These are phyloP conservation scores for Drosophila bunnanda DNA, from an alignment of 2,888 invertebrate genomes.

Conservation along the genomic window DNA sequence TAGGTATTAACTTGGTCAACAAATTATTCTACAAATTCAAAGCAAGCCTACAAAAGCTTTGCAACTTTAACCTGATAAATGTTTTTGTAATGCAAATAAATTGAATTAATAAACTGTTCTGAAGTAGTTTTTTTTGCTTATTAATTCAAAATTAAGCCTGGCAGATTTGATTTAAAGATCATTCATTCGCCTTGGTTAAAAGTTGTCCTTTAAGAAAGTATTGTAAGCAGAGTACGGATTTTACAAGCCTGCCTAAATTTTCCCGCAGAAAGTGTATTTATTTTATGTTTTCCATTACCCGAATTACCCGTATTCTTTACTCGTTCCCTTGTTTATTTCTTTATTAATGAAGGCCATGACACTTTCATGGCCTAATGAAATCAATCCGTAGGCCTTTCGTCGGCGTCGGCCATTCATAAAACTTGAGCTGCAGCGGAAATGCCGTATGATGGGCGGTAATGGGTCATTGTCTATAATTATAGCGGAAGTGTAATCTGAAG, in stretches of 20 bases:
- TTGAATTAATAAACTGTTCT: neutral
- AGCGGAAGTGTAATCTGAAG: constrained; percentile 24
- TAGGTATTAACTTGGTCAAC: too few relatives aligned
- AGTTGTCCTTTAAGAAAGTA: neutral
- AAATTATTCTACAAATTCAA: neutral
- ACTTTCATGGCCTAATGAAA: constrained; percentile 59
- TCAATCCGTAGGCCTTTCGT: constrained; percentile 35
- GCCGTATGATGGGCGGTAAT: constrained; percentile 38
- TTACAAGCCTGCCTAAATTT: neutral
- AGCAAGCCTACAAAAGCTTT: neutral
- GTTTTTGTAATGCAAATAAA: neutral
- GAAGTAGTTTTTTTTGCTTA: neutral
- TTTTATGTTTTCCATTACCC: neutral
- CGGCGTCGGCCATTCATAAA: constrained; percentile 62
- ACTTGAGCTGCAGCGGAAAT: constrained; percentile 57
- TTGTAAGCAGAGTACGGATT: too few relatives aligned
- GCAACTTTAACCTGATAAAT: neutral
- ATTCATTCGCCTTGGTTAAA: neutral
- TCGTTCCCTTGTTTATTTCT: constrained; percentile 11
- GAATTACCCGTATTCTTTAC: neutral
- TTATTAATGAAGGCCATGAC: constrained; percentile 25
- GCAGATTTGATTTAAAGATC: neutral
- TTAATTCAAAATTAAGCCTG: neutral
- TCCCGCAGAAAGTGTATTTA: neutral
- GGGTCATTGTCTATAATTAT: constrained; percentile 74